Percentiles rank a stretch among this genome's conserved stretches.
phyloP scores from a whole-genome alignment of 2,113 vertebrate species.

The Siphamia tubifer region DNA sequence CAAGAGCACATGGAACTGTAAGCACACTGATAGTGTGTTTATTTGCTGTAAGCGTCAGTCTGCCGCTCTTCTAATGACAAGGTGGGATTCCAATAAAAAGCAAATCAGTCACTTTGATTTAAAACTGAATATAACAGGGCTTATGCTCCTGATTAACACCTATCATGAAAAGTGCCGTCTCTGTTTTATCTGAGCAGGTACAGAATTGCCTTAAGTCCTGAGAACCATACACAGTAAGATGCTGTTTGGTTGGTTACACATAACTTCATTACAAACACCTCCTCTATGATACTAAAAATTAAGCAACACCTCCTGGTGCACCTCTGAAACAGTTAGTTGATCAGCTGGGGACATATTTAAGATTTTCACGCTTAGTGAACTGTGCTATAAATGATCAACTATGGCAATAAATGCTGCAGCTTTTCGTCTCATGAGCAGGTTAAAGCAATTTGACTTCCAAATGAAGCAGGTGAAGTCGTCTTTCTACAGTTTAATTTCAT shows the following conservation, averaged over 20 bases:
- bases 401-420: background rate
- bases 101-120: constrained; percentile 23
- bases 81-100: constrained; percentile 35
- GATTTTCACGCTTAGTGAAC: constrained; percentile 19
- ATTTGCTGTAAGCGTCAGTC: constrained; percentile 42
- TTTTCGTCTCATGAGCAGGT: background rate
- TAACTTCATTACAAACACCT: background rate
- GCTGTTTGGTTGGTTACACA: too few species aligned
- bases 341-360: constrained; percentile 30
- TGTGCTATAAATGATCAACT: constrained; percentile 23
- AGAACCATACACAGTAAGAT: too few species aligned
- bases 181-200: background rate
- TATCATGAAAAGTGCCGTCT: background rate
- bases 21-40: constrained; percentile 32
- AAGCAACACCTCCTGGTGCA: constrained; percentile 7
- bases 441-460: background rate
- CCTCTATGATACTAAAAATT: background rate
- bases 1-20: constrained; percentile 16
- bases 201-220: too few species aligned
- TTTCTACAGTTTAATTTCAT: too few species aligned
- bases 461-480: background rate
- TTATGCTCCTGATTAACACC: background rate
- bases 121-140: constrained; percentile 17
- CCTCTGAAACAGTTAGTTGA: background rate
- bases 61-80: constrained; percentile 50